Evolutionary conservation across 2,113 vertebrate species (phyloP).

Genomic region (Mesocricetus auratus): DNA sequence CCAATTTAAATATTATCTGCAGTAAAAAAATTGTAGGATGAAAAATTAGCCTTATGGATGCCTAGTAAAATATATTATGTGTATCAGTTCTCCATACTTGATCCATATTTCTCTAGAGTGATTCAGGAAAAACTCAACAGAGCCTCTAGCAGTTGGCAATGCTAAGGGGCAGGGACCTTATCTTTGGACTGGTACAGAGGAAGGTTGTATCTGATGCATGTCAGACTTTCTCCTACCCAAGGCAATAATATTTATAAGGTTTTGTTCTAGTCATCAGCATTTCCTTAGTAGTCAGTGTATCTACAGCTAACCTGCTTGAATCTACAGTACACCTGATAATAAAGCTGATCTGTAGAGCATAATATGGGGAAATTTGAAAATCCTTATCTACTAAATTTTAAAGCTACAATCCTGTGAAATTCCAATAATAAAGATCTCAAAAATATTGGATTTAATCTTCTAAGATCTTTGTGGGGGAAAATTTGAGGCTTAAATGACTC

Average conservation of each 20-base stretch:
- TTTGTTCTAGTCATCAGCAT: not conserved
- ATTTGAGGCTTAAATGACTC: not conserved
- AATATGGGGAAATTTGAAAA: not conserved
- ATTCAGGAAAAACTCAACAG: not conserved
- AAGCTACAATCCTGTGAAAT: not conserved
- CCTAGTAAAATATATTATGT: not conserved
- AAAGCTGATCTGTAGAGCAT: not conserved
- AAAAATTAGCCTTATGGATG: not conserved
- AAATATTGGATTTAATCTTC: not conserved
- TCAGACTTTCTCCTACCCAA: not conserved
- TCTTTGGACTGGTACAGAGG: not conserved
- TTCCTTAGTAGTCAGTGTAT: not conserved
- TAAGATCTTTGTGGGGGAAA: not conserved
- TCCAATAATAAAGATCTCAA: not conserved
- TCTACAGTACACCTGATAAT: not conserved
- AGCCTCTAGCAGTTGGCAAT: not conserved
- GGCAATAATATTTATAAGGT: not conserved
- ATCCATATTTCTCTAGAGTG: not conserved
- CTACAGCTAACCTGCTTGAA: not conserved
- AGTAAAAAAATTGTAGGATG: not conserved
- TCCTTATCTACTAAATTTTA: not conserved
- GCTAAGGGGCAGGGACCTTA: not conserved
- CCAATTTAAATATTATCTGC: constrained; percentile 24
- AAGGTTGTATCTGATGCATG: not conserved
- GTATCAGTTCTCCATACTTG: not conserved